Conservation (phyloP, 2,888 invertebrate genomes). For the Erebia palarica region DNA sequence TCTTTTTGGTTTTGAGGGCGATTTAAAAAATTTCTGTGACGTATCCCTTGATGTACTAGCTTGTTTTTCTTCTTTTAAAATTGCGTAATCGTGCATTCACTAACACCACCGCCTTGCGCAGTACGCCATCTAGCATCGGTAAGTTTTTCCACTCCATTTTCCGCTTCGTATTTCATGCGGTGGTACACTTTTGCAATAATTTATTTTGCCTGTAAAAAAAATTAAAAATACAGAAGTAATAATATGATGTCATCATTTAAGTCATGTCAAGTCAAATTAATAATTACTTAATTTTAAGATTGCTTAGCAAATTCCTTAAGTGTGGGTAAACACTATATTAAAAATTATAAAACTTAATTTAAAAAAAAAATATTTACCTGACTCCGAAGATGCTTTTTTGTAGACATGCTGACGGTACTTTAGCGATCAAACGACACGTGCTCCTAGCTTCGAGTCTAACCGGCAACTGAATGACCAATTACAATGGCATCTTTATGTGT, state of each 20-base stretch:
- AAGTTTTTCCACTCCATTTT: slow-evolving; percentile 21
- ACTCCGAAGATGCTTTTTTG: slow-evolving; percentile 10
- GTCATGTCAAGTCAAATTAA: not conserved
- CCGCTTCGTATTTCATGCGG: slow-evolving; percentile 26
- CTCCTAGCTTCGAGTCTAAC: too few species aligned
- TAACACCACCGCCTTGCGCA: slow-evolving; percentile 21
- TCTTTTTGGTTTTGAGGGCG: slow-evolving; percentile 3
- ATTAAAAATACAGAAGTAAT: too few species aligned
- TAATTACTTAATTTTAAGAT: not conserved
- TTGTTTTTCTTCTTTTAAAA: slow-evolving; percentile 13
- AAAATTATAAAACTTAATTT: not conserved
- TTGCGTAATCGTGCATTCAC: slow-evolving; percentile 19
- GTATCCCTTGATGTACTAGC: not conserved
- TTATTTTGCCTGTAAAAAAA: slow-evolving; percentile 20
- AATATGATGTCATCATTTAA: too few species aligned
- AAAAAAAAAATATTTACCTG: slow-evolving; percentile 7
- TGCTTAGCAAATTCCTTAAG: too few species aligned
- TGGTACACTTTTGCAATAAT: slow-evolving; percentile 16
- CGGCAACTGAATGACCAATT: too few species aligned
- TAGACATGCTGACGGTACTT: slow-evolving; percentile 6
- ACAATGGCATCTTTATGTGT: too few species aligned
- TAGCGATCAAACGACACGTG: not conserved
- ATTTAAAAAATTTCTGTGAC: not conserved
- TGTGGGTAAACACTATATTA: too few species aligned
- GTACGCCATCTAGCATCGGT: slow-evolving; percentile 24